These are phyloP conservation scores for Fragum sueziense DNA, from an alignment of 2,888 invertebrate genomes.

Conservation along the genomic window DNA sequence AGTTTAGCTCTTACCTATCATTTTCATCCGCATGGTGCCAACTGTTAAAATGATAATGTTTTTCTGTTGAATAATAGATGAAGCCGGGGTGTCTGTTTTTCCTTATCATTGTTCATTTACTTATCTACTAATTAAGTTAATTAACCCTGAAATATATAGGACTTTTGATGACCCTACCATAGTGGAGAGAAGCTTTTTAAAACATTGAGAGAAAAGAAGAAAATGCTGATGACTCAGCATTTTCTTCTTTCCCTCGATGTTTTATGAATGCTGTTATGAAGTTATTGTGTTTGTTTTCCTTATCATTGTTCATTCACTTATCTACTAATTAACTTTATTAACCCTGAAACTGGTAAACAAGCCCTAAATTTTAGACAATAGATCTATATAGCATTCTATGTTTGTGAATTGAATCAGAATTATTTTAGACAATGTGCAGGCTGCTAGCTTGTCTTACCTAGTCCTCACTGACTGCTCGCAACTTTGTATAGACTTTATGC, in stretches of 20 bases:
- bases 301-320: not conserved
- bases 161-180: too few species aligned
- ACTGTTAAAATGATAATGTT: constrained; percentile 4
- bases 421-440: too few species aligned
- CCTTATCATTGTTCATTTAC: not conserved
- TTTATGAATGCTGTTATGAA: too few species aligned
- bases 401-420: not conserved
- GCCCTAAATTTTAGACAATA: not conserved
- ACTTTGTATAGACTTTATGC: too few species aligned
- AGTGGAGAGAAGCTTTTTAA: too few species aligned
- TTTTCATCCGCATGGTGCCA: too few species aligned
- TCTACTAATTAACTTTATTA: not conserved
- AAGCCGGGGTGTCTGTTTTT: not conserved
- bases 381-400: not conserved
- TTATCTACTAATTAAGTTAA: constrained; percentile 5
- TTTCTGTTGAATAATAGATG: constrained; percentile 13
- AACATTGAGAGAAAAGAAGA: not conserved
- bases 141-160: too few species aligned
- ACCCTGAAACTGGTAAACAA: too few species aligned
- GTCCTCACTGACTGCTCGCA: too few species aligned
- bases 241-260: not conserved
- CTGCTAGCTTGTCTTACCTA: too few species aligned
- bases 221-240: not conserved
- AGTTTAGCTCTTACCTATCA: too few species aligned
- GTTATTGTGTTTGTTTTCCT: not conserved